Base-by-base conservation (phyloP, 2,888 invertebrate genomes). In the Cartodere bifasciata region DNA sequence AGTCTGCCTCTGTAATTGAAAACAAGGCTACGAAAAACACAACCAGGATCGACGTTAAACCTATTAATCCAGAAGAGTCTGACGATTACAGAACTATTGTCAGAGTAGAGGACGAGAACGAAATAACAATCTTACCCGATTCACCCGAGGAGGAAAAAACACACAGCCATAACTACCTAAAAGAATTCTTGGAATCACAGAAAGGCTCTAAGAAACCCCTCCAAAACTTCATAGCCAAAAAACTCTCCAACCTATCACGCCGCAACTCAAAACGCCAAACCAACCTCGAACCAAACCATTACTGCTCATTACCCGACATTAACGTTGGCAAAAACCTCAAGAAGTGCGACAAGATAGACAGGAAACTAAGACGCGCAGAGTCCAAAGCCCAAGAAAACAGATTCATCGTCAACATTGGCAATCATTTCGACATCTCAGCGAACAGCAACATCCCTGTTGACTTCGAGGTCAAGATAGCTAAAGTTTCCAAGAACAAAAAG, bases 321-420 rank as follows among this genome's bases (percentile, higher is more conserved):
- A 73, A 74, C 33, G 72, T 74, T 13, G 70, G 76, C 36, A 75
- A 75, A 52, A 75, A 73, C 49, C 64, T 79, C 37, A 68, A 74
- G 45, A 75, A 74, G 49, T 77, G 73, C 34, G 79, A 79, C 52
- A 69, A 71, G 42, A 79, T 79, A 45, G 79, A 80, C 53, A 71
- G 72, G 33, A 77, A 78, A 52, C 55, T 79, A 32, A 62, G 79
- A 20, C 65, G 57, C 43, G 58, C 52, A 33, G 58, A 60, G 28
- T 52, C 46, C 41, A 50, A 43, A 29, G 35, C 49, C 13, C 34
- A 28, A 14, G 50, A 49, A 37, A 57, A 56, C 37, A 42, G 61
- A 23, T 62, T 62, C 39, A 58, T 62, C 11, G 59, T 62, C 11
- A 62, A 62, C 34, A 61, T 62, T 25, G 61, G 61, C 9, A 53